Conservation (phyloP, 1,140 invertebrate species). For the Intoshia linei region DNA sequence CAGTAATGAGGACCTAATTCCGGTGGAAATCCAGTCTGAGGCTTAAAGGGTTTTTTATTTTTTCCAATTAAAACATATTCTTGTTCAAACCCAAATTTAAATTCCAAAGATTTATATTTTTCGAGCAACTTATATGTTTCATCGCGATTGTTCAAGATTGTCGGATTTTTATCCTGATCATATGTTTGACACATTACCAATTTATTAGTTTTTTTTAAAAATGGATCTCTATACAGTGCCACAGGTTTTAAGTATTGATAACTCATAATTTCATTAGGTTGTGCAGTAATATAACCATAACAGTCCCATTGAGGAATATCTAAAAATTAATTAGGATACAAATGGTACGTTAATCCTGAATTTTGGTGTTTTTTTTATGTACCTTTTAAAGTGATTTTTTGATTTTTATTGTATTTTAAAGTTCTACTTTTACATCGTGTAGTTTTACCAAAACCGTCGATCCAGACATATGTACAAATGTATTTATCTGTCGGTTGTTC, state of each 20-base stretch:
- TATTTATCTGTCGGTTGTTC: constrained; percentile 33
- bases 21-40: constrained; percentile 57
- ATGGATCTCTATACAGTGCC: constrained; percentile 64
- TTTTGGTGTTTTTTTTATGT: no score
- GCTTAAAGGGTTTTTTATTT: constrained; percentile 62
- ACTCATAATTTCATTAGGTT: constrained; percentile 32
- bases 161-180: constrained; percentile 37
- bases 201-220: constrained; percentile 43
- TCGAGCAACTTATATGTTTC: not conserved
- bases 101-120: constrained; percentile 38
- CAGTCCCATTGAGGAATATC: constrained; percentile 75
- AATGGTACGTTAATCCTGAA: no score
- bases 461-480: not conserved
- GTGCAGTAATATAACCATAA: constrained; percentile 41
- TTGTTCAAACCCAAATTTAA: constrained; percentile 72
- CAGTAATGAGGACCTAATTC: constrained; percentile 87
- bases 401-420: no score
- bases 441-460: not conserved
- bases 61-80: constrained; percentile 64
- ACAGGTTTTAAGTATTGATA: constrained; percentile 57
- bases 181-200: constrained; percentile 54
- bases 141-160: no score
- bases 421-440: not conserved
- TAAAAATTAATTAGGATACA: no score
- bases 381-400: no score